phyloP scores from a whole-genome alignment of 2,113 vertebrate species.

The Phyllostomus discolor region DNA sequence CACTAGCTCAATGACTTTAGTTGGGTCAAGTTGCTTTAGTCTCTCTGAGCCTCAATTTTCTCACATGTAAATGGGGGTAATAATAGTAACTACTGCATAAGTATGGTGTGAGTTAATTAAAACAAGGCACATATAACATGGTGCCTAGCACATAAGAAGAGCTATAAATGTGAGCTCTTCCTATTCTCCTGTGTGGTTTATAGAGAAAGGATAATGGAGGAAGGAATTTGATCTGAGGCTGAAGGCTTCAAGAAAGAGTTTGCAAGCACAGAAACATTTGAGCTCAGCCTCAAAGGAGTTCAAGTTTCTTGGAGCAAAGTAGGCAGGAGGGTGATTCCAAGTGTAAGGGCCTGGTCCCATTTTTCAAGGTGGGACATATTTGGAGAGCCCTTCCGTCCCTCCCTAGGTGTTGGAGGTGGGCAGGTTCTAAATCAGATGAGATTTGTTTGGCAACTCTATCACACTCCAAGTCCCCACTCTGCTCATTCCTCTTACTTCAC shows the following conservation, averaged over 20 bases:
- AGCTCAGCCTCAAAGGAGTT: not conserved
- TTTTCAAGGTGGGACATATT: not conserved
- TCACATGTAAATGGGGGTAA: slow-evolving; percentile 12
- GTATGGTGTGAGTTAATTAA: not conserved
- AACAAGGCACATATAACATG: not conserved
- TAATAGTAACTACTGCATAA: not conserved
- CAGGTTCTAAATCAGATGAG: not conserved
- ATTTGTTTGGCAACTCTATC: not conserved
- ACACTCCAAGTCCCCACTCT: not conserved
- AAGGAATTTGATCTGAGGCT: not conserved
- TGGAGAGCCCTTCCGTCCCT: not conserved
- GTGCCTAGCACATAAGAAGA: not conserved
- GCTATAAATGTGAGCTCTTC: not conserved
- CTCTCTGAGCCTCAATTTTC: slow-evolving; percentile 21
- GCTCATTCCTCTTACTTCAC: not conserved
- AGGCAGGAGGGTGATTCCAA: not conserved
- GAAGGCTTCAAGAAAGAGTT: not conserved
- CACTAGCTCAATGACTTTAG: not conserved
- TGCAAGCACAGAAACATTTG: not conserved
- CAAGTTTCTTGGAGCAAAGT: not conserved
- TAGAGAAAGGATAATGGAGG: not conserved
- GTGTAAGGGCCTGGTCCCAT: not conserved
- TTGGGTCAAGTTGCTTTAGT: not conserved
- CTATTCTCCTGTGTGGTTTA: not conserved
- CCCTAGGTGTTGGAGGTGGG: not conserved